Percentiles rank a stretch among this genome's conserved stretches.
These are phyloP conservation scores for Cyphomyrmex costatus DNA, from an alignment of 1,140 invertebrate species.

Conservation along the genomic window DNA sequence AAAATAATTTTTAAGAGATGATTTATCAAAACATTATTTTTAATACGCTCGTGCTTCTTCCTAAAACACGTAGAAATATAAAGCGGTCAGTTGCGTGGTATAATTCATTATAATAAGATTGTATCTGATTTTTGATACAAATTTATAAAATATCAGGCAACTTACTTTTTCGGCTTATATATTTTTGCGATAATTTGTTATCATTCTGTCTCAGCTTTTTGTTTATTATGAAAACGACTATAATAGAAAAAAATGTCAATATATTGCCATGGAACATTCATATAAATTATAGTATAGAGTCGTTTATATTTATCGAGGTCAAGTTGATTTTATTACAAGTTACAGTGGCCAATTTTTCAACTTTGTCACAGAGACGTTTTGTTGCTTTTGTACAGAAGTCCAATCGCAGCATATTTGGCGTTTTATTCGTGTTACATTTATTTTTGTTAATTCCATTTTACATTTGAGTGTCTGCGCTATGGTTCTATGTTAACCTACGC, in stretches of 20 bases:
- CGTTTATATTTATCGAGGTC: slow-evolving; percentile 2
- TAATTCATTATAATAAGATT: not conserved
- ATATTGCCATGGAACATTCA: not conserved
- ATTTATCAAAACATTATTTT: not conserved
- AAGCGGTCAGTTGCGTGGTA: not conserved
- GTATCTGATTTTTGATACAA: not conserved
- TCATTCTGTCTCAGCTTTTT: not conserved
- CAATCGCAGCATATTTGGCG: not conserved
- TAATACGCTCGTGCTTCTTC: not conserved
- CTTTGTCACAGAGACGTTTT: slow-evolving; percentile 5
- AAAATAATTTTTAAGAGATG: not conserved
- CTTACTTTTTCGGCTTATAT: not conserved
- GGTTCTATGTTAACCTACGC: slow-evolving; percentile 9
- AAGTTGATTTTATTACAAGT: slow-evolving; percentile 17
- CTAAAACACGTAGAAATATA: not conserved
- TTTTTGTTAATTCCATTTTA: slow-evolving; percentile 39
- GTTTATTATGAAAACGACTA: not conserved
- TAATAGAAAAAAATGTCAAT: not conserved
- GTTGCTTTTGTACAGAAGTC: not conserved
- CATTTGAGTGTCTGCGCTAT: slow-evolving; percentile 28
- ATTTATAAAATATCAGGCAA: not conserved
- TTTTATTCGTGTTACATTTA: slow-evolving; percentile 21
- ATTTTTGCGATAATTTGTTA: not conserved
- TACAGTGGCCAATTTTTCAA: slow-evolving; percentile 15
- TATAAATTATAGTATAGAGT: not conserved